These are phyloP conservation scores for Aphidoletes aphidimyza DNA, from an alignment of 2,888 invertebrate genomes.

Conservation along the genomic window DNA sequence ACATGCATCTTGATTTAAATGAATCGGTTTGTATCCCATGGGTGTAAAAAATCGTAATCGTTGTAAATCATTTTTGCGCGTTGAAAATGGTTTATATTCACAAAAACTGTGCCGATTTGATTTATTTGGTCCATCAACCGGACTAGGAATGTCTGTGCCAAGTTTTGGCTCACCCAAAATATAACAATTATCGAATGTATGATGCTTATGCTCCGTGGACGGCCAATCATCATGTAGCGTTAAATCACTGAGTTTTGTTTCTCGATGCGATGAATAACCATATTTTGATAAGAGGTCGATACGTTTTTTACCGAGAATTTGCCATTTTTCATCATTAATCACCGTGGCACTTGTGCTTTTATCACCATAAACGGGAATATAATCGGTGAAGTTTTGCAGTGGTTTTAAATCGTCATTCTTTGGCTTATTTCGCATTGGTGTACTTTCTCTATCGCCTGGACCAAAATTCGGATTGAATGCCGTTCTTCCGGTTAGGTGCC, in stretches of 20 bases:
- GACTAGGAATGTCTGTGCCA: neutral
- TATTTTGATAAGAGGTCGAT: constrained; percentile 60
- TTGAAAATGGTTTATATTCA: constrained; percentile 24
- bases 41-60: constrained; percentile 6
- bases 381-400: constrained; percentile 60
- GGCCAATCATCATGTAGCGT: neutral
- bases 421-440: too few relatives aligned
- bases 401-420: constrained; percentile 62
- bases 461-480: neutral
- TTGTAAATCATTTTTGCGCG: neutral
- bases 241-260: neutral
- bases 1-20: neutral
- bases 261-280: constrained; percentile 56
- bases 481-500: neutral
- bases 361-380: constrained; percentile 65
- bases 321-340: neutral
- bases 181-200: constrained; percentile 11
- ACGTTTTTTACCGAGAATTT: constrained; percentile 61
- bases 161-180: constrained; percentile 17
- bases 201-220: neutral
- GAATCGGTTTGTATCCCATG: neutral
- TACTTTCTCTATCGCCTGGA: neutral
- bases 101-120: constrained; percentile 43
- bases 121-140: neutral
- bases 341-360: constrained; percentile 64